Base-by-base conservation (phyloP, 53 echinoderm and acorn worm species). In the Paelopatides confundens region DNA sequence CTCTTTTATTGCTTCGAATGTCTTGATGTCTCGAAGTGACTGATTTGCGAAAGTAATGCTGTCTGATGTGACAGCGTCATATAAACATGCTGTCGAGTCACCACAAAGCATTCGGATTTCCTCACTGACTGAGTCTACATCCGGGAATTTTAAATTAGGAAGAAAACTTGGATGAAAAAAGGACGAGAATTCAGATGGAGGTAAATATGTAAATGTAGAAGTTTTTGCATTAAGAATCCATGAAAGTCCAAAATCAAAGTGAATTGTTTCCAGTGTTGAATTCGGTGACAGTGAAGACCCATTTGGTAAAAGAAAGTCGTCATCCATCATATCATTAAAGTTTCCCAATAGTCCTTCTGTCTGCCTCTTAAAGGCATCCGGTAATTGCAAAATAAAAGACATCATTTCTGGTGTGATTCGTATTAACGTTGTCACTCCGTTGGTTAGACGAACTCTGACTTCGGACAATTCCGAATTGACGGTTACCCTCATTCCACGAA, bases 371-470 rank as follows among this genome's bases (percentile, higher is more conserved):
- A 92, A 92, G 10, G 77, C 65, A 21, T 50, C 77, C 35, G 76
- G 85, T 65, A 92, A 69, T 68, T 92, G 89, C 51, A 77, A 46
- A 7, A 89, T 86, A 63, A 89, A 92, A 35, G 92, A 89, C 92
- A 92, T 92, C 54, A 89, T 46, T 26, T 89, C 92, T 8, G 66
- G 24, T 15, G 62, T 85, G 14, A 89, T 58, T 35, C 66, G 62
- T 1, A 92, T 67, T 5, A 69, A 53, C 43, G 89, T 13, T 51
- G 86, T 58, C 23, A 89, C 39, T 46, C 89, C 89, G 62, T 67
- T 43, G 52, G 49, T 37, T 15, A 92, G 76, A 27, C 65, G 86
- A 15, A 90, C 34, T 32, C 38, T 71, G 26, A 93, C 46, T 82
- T 90, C 58, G 13, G 87, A 70, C 28, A 90, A 2, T 21, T 93